Evolutionary conservation across 2,113 vertebrate species (phyloP).

Genomic region (Bambusicola thoracicus): DNA sequence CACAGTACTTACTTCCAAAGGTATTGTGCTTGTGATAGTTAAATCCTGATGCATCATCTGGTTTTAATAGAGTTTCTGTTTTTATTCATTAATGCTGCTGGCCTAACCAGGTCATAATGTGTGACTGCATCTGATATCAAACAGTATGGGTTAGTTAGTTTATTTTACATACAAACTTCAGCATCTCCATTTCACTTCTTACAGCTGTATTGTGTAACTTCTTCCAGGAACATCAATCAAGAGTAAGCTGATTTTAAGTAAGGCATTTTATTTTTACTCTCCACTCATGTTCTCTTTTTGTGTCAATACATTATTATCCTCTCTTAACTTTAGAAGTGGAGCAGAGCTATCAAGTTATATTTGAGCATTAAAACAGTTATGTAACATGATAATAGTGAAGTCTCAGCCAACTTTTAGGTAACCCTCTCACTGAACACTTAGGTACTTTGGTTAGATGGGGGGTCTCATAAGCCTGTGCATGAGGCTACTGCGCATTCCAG

Average conservation of each 20-base stretch:
- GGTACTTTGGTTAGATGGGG: background rate
- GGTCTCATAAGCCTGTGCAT: background rate
- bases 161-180: constrained; percentile 34
- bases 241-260: background rate
- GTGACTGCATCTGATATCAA: constrained; percentile 30
- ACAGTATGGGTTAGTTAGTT: constrained; percentile 15
- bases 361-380: background rate
- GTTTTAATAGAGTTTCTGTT: constrained; percentile 58
- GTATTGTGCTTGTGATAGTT: background rate
- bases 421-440: background rate
- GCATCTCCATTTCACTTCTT: background rate
- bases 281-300: background rate
- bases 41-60: constrained; percentile 46
- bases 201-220: background rate
- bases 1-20: background rate
- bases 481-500: background rate
- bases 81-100: constrained; percentile 8
- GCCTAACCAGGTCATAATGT: constrained; percentile 30
- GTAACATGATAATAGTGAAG: background rate
- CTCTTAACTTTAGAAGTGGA: constrained; percentile 10
- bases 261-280: background rate
- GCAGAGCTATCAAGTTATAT: constrained; percentile 17
- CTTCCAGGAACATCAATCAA: background rate
- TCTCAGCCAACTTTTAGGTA: background rate
- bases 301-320: background rate